phyloP scores from a whole-genome alignment of 2,797 vertebrate genomes.

The Zalophus californianus region DNA sequence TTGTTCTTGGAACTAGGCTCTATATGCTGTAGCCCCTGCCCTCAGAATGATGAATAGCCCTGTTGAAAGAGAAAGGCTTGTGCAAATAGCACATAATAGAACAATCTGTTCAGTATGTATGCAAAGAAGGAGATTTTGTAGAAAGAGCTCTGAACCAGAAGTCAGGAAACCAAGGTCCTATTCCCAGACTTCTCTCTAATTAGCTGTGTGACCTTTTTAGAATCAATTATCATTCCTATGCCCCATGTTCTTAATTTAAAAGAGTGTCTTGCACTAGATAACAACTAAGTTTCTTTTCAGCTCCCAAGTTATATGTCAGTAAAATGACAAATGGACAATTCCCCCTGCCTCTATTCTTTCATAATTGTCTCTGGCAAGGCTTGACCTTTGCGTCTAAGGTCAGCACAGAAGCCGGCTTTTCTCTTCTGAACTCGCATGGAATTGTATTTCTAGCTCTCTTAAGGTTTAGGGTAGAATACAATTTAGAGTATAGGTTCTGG shows the following conservation, averaged over 20 bases:
- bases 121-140: neutral
- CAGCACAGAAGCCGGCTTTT: neutral
- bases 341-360: neutral
- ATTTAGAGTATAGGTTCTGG: neutral
- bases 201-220: constrained; percentile 53
- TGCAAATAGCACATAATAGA: neutral
- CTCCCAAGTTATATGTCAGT: constrained; percentile 30
- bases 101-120: neutral
- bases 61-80: neutral
- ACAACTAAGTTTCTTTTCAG: neutral
- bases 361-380: constrained; percentile 30
- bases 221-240: constrained; percentile 50
- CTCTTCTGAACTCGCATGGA: neutral
- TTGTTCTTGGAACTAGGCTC: neutral
- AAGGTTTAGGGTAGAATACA: neutral
- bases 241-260: constrained; percentile 56
- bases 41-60: constrained; percentile 1
- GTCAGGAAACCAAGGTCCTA: constrained; percentile 43
- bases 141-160: constrained; percentile 16
- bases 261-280: constrained; percentile 23
- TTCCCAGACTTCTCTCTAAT: constrained; percentile 52
- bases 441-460: neutral
- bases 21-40: neutral
- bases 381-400: constrained; percentile 54
- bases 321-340: constrained; percentile 38